phyloP scores from a whole-genome alignment of 2,113 vertebrate species.

The Falco punctatus region DNA sequence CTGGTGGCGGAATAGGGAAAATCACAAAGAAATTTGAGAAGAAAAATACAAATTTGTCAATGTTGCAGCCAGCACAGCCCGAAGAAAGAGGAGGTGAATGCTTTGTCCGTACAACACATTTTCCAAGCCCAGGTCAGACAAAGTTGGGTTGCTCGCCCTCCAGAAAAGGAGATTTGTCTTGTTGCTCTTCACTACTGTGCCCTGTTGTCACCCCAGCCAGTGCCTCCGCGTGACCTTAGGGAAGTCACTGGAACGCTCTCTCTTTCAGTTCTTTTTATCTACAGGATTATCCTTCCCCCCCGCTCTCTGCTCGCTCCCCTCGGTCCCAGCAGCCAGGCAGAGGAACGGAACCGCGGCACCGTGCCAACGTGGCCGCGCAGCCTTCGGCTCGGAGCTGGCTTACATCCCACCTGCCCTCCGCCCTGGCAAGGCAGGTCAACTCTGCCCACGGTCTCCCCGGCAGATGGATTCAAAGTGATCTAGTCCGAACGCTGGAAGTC shows the following conservation, averaged over 20 bases:
- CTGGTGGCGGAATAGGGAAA: background rate
- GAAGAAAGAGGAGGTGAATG: background rate
- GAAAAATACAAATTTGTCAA: background rate
- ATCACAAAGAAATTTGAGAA: background rate
- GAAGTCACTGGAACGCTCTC: background rate
- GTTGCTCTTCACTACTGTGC: background rate
- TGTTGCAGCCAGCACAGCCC: background rate
- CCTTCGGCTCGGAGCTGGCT: background rate
- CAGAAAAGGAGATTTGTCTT: background rate
- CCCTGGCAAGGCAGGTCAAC: fast-evolving
- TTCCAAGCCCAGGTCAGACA: background rate
- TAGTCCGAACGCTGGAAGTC: background rate
- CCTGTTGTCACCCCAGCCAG: background rate
- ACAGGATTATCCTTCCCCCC: background rate
- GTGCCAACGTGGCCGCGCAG: fast-evolving
- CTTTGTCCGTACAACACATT: background rate
- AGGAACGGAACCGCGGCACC: background rate
- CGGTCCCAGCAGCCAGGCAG: background rate
- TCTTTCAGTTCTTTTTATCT: background rate
- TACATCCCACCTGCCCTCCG: background rate
- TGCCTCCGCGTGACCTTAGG: background rate
- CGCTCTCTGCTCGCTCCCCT: background rate
- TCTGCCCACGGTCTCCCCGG: background rate
- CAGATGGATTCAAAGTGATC: background rate
- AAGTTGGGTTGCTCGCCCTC: background rate